These are phyloP conservation scores for Acanthopagrus latus DNA, from an alignment of 2,797 vertebrate genomes.

Conservation along the genomic window DNA sequence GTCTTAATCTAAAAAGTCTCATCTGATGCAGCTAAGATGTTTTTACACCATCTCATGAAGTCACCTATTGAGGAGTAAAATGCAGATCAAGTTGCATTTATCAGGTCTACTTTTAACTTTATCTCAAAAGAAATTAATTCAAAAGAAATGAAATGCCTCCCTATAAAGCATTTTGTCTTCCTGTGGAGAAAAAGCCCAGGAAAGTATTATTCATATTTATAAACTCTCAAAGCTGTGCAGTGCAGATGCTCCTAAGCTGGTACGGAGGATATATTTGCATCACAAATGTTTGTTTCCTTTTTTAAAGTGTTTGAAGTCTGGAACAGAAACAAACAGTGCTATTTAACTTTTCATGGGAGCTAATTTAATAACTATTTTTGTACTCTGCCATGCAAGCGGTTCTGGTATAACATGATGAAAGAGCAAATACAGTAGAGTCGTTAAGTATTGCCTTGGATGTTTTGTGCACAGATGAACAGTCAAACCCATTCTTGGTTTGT, in stretches of 20 bases:
- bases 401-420: slow-evolving; percentile 6
- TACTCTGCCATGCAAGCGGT: slow-evolving; percentile 12
- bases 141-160: background rate
- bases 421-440: background rate
- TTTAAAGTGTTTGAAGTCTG: slow-evolving; percentile 21
- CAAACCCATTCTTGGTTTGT: background rate
- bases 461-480: background rate
- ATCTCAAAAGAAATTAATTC: background rate
- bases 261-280: background rate
- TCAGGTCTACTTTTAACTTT: background rate
- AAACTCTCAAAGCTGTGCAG: background rate
- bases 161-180: background rate
- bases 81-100: slow-evolving; percentile 3
- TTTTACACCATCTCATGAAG: background rate
- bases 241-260: background rate
- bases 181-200: background rate
- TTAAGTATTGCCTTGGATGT: background rate
- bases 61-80: background rate
- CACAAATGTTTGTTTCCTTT: slow-evolving; percentile 13
- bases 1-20: background rate
- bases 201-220: background rate
- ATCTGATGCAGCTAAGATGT: background rate
- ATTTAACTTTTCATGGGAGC: slow-evolving; percentile 4
- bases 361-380: slow-evolving; percentile 12
- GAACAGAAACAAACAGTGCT: background rate